Conservation (phyloP, 2,113 vertebrate genomes). For the Alexandromys fortis region DNA sequence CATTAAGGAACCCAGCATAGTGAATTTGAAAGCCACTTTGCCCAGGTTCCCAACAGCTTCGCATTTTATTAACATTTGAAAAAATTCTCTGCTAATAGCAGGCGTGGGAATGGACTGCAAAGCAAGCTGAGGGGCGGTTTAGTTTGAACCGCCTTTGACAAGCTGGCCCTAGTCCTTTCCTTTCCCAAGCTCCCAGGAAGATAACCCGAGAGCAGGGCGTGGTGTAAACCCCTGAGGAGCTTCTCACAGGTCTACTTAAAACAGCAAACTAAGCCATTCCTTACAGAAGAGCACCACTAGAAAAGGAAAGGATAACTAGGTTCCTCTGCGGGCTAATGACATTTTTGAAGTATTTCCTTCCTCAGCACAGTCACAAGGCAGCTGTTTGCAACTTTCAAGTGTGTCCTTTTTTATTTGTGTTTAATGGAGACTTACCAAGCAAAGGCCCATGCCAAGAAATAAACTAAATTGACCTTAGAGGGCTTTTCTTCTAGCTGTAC, state of each 20-base stretch:
- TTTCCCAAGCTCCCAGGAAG: slow-evolving; percentile 47
- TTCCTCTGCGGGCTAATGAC: slow-evolving; percentile 46
- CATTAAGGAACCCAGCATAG: not conserved
- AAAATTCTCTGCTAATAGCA: slow-evolving; percentile 12
- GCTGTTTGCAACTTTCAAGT: slow-evolving; percentile 57
- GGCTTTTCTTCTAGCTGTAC: slow-evolving; percentile 35
- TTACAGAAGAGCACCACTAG: slow-evolving; percentile 33
- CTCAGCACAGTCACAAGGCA: slow-evolving; percentile 60
- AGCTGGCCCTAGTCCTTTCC: not conserved
- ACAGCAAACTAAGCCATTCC: slow-evolving; percentile 50
- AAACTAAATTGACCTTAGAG: slow-evolving; percentile 29
- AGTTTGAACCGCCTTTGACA: slow-evolving; percentile 36
- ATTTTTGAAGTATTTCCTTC: slow-evolving; percentile 72
- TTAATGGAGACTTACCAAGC: slow-evolving; percentile 65
- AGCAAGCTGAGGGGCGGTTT: slow-evolving; percentile 19
- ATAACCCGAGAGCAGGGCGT: slow-evolving; percentile 38
- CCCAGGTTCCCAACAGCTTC: not conserved
- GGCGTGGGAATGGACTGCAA: slow-evolving; percentile 38
- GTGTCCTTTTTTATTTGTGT: slow-evolving; percentile 36
- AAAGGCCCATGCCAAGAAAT: slow-evolving; percentile 62
- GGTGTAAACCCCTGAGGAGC: slow-evolving; percentile 16
- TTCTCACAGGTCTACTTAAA: slow-evolving; percentile 56
- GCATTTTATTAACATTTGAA: slow-evolving; percentile 1
- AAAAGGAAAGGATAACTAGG: slow-evolving; percentile 69
- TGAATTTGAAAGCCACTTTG: slow-evolving; percentile 10